Evolutionary conservation across 1,140 invertebrate genomes (phyloP).

Genomic region (Lineus longissimus): DNA sequence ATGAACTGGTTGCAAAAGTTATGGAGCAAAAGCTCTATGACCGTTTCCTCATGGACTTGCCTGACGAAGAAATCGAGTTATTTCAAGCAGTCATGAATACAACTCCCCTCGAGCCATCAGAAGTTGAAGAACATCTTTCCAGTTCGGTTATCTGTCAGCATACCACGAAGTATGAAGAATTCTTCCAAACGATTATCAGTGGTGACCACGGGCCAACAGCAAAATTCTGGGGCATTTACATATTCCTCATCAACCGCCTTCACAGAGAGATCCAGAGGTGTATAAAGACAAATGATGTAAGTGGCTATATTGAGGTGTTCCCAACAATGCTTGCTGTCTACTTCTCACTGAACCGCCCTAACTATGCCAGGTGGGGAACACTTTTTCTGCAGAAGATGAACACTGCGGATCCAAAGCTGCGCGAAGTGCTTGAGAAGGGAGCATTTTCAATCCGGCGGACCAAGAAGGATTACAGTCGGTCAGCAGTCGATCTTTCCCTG

Average conservation of each 20-base stretch:
- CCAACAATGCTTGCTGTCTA: not conserved
- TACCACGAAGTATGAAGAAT: not conserved
- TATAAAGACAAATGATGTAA: not conserved
- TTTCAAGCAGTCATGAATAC: not conserved
- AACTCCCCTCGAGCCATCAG: not conserved
- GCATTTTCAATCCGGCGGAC: constrained; percentile 4
- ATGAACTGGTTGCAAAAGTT: not conserved
- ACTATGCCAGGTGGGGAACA: not conserved
- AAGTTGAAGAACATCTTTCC: no score
- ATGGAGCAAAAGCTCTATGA: constrained; percentile 1
- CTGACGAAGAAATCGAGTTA: not conserved
- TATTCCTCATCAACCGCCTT: not conserved
- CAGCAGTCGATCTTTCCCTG: not conserved
- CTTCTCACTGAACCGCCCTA: not conserved
- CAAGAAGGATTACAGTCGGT: not conserved
- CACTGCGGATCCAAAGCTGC: not conserved
- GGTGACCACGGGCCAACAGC: not conserved
- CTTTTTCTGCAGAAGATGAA: not conserved
- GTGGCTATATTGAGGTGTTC: not conserved
- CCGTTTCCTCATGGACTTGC: not conserved
- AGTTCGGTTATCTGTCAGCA: no score
- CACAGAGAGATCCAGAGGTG: not conserved
- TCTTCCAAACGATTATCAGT: not conserved
- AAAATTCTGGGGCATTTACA: not conserved
- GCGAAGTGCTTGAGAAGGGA: not conserved